Base-by-base conservation (phyloP, 2,113 vertebrate genomes). In the Struthidea cinerea region DNA sequence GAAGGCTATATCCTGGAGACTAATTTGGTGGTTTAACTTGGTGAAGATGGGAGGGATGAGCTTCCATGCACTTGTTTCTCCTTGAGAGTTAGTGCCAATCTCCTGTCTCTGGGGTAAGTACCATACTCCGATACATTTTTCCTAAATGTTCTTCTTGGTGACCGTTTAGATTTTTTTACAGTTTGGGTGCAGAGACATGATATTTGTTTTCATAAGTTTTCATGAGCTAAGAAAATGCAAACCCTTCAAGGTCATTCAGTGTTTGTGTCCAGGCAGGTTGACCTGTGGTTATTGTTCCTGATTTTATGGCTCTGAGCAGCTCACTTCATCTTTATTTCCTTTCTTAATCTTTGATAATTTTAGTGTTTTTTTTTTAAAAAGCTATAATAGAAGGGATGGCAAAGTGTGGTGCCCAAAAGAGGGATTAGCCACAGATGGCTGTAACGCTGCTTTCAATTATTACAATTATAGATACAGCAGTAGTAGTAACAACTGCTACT, bases 21-120 rank as follows among this genome's bases (percentile, higher is more conserved):
- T 70, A 41, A 81, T 89, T 73, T 59, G 59, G 22, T 90, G 63
- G 22, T 69, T 82, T 56, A 60, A 71, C 39, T 78, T 70, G 90
- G 83, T 84, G 63, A 86, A 88, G 65, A 49, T 84, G 70, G 65
- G 68, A 78, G 82, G 79, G 85, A 81, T 88, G 32, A 60, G 46
- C 44, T 79, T 87, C 28, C 5, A 11, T 23, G 30, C 14, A 11
- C 41, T 79, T 77, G 46, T 47, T 91, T 95, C 56, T 91, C 59
- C 63, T 60, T 90, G 46, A 74, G 50, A 69, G 16, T 68, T 67
- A 74, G 53, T 83, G 42, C n/a, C 63, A 56, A 20, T 41, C 53
- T 92, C 23, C 75, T 35, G 42, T 57, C 35, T 79, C 27, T 87
- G 41, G 28, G 69, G 69, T 92, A n/a, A 84, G 71, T 92, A 75